Conservation (phyloP, 1,140 invertebrate genomes). For the Cydia amplana region DNA sequence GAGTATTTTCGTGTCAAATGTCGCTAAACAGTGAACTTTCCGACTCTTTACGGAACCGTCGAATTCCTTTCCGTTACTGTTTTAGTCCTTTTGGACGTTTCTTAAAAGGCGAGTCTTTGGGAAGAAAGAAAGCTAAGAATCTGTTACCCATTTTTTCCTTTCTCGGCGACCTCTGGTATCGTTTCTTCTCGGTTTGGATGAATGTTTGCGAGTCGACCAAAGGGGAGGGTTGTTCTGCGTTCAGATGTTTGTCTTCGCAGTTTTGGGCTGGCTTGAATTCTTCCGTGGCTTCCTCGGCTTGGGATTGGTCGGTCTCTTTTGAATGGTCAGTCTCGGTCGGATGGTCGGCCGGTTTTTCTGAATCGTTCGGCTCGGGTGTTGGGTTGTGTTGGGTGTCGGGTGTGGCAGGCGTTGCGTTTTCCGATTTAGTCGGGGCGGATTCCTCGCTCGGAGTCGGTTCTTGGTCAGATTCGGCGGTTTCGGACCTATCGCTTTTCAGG, state of each 20-base stretch:
- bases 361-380: neutral
- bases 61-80: slow-evolving; percentile 33
- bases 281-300: neutral
- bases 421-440: slow-evolving; percentile 8
- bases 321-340: neutral
- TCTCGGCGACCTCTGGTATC: slow-evolving; percentile 33
- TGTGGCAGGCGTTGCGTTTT: neutral
- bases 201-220: slow-evolving; percentile 35
- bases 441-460: slow-evolving; percentile 37
- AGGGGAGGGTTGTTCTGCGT: neutral
- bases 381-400: too few relatives aligned
- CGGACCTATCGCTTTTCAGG: slow-evolving; percentile 54
- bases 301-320: neutral
- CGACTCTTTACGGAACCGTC: slow-evolving; percentile 11
- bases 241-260: neutral
- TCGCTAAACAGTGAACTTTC: neutral
- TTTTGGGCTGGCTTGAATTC: neutral
- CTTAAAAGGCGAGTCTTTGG: slow-evolving; percentile 13
- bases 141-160: slow-evolving; percentile 51
- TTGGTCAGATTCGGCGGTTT: slow-evolving; percentile 54
- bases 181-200: slow-evolving; percentile 32
- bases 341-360: neutral
- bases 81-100: slow-evolving; percentile 1
- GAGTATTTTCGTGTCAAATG: neutral
- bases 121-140: slow-evolving; percentile 34